Evolutionary conservation across 2,113 vertebrate species (phyloP), one percentile per base, ranked within the genome.

Genomic region (Bubo bubo): DNA sequence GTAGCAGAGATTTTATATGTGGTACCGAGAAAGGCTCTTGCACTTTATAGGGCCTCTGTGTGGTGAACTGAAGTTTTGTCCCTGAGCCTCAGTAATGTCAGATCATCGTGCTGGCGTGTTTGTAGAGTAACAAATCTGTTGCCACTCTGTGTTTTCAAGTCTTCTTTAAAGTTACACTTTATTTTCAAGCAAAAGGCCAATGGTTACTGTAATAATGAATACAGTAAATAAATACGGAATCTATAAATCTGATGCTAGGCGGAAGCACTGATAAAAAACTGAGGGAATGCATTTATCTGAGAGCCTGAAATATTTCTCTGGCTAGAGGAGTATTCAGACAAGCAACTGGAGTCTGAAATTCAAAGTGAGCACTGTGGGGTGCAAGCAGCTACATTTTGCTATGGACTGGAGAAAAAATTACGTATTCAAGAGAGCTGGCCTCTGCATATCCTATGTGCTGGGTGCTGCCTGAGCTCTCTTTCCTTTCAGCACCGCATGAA

Each of bases 41-140:
- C 20, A 32, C 35, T n/a, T 21, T 4, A 41, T 32, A 12, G 16
- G 24, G 26, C 4, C 26, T 41, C 52, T 23, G 32, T 1, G 0
- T 34, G 30, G 30, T 21, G 35, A n/a, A 19, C 28, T 30, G 16
- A 3, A 45, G 45, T 52, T 39, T 58, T 41, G 37, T 30, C 26
- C 53, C 19, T 15, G 45, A 55, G 37, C 73, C 59, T 43, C 35
- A 52, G 28, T 10, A 58, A 49, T 28, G n/a, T 28, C n/a, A n/a
- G 52, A 39, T n/a, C 12, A 7, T 39, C 39, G 52, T 23, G 11
- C 73, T 52, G 45, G 52, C 16, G 4, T 13, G 13, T 43, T 26
- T 30, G 9, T 12, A 19, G 50, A 56, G 53, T 10, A 52, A 35
- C 10, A n/a, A 58, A 68, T 59, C 50, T 75, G 27, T 34, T 4